Evolutionary conservation across 2,797 vertebrate genomes (phyloP), one percentile per base, ranked within the genome.

Genomic region (Sebastes melanostomus): DNA sequence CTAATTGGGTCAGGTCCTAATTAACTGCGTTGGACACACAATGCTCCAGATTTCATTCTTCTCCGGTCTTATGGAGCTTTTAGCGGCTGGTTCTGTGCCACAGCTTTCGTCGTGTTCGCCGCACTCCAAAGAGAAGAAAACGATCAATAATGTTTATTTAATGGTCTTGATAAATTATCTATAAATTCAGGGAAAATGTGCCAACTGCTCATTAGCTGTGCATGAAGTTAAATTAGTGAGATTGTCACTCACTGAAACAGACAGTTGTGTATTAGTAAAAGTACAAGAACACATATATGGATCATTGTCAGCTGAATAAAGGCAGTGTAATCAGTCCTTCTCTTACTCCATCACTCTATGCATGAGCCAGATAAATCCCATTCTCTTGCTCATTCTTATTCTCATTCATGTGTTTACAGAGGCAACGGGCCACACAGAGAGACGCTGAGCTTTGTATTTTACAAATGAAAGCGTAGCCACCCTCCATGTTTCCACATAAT

Each of bases 331-430:
- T 85, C 82, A 89, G 72, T 79, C 56, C 76, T 55, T 72, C 77
- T 87, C 73, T 79, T 46, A 62, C 73, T 82, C 77, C 66, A 83
- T 75, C 83, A 88, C 78, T 91, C 54, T 91, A 93, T 93, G 86
- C 85, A 92, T 93, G 92, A 91, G 89, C 72, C 78, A 71, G 86
- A 91, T 86, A 77, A 92, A 89, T 84, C 85, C 87, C 69, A 77
- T 93, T 94, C 92, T 88, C 59, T n/a, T 36, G 54, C 63, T 89
- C 81, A 63, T 60, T 81, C 85, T 90, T 90, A 92, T 95, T 96
- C 89, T 92, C 90, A 96, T 96, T 96, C 95, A 96, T 96, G 93
- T 95, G 94, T 95, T 95, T 95, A 85, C 88, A 86, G 75, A 91
- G 82, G 84, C 88, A 87, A 90, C 77, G 71, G 95, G 94, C 95